Percentiles rank a stretch among this genome's conserved stretches.
These are phyloP conservation scores for Tenthredo scrophulariae DNA, from an alignment of 2,888 invertebrate species.

Conservation along the genomic window DNA sequence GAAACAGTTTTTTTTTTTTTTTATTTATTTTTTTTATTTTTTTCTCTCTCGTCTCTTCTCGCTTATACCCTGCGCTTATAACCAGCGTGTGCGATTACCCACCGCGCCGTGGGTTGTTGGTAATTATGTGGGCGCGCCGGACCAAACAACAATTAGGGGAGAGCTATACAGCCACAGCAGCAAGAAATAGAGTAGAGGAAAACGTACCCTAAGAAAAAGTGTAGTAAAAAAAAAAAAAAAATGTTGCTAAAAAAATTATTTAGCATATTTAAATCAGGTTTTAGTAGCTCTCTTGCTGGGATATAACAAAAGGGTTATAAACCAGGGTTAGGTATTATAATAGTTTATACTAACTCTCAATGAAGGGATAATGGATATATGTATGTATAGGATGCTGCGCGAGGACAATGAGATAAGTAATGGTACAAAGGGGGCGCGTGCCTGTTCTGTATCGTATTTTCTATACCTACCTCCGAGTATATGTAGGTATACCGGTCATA, in stretches of 20 bases:
- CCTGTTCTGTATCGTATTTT: not conserved
- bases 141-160: constrained; percentile 73
- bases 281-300: not conserved
- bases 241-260: constrained; percentile 58
- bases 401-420: not conserved
- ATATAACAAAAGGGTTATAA: constrained; percentile 22
- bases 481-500: not conserved
- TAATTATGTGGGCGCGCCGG: constrained; percentile 77
- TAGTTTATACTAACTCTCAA: not conserved
- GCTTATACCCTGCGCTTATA: not conserved
- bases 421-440: constrained; percentile 51
- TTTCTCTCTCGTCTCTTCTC: not conserved
- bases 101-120: constrained; percentile 61
- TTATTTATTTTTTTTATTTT: no score
- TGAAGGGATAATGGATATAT: not conserved
- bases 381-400: not conserved
- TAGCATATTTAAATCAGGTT: constrained; percentile 49
- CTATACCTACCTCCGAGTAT: not conserved
- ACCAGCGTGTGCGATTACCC: constrained; percentile 14
- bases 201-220: constrained; percentile 58
- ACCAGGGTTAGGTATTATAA: not conserved
- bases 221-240: constrained; percentile 63
- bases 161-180: constrained; percentile 55
- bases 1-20: not conserved
- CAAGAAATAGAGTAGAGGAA: constrained; percentile 44